phyloP scores from a whole-genome alignment of 2,113 vertebrate species.

The Cynoglossus semilaevis region DNA sequence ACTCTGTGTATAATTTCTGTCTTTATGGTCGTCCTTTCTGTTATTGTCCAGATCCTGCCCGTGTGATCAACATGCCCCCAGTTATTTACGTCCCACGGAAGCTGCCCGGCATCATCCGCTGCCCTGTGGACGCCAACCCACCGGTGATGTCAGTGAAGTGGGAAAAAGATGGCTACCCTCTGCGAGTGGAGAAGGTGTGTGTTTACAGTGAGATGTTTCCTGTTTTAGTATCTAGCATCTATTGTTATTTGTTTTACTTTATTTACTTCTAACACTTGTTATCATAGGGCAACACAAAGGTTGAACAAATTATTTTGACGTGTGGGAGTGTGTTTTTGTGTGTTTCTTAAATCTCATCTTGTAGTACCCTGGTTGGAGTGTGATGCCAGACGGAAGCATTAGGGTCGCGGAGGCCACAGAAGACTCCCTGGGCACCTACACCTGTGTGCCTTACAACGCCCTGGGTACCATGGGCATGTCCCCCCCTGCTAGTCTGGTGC shows the following conservation, averaged over 20 bases:
- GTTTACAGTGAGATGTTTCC: neutral
- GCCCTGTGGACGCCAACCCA: constrained; percentile 95
- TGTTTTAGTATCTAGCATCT: no score
- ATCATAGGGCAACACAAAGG: no score
- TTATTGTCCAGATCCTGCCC: constrained; percentile 85
- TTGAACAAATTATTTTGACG: no score
- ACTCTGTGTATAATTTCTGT: no score
- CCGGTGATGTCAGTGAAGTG: constrained; percentile 93
- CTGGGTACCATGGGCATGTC: constrained; percentile 99
- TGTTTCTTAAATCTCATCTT: constrained; percentile 16
- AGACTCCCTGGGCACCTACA: constrained; percentile 98
- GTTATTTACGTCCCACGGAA: constrained; percentile 95
- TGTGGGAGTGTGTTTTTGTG: no score
- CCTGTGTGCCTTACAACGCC: constrained; percentile 99
- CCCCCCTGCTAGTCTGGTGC: constrained; percentile 95
- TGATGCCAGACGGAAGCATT: constrained; percentile 94
- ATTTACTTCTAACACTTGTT: no score
- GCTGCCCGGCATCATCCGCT: constrained; percentile 96
- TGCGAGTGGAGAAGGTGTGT: constrained; percentile 92
- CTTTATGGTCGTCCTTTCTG: neutral
- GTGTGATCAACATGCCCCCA: constrained; percentile 97
- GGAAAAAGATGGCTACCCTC: constrained; percentile 96
- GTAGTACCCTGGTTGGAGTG: constrained; percentile 92
- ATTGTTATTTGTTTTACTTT: no score
- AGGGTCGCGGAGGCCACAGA: constrained; percentile 97